phyloP scores from a whole-genome alignment of 64 coral and sea anemone genomes.

The Trachythela sp. region DNA sequence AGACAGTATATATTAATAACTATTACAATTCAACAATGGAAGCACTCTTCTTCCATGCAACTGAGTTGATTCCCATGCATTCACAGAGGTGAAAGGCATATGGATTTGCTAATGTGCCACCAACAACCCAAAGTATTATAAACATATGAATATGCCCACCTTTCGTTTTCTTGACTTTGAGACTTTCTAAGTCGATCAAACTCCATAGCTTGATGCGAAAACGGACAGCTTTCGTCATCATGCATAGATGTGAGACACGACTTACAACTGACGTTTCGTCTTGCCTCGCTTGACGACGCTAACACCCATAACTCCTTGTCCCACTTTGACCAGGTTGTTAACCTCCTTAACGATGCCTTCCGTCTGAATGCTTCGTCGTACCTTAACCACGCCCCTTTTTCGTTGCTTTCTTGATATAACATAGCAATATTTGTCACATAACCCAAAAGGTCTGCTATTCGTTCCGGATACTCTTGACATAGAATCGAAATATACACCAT shows the following conservation, averaged over 20 bases:
- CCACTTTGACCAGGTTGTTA: slow-evolving; percentile 66
- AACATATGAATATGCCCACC: background rate
- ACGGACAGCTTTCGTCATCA: slow-evolving; percentile 63
- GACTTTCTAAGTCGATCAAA: background rate
- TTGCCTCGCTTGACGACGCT: slow-evolving; percentile 70
- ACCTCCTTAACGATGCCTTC: slow-evolving; percentile 66
- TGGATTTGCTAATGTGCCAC: too few relatives aligned
- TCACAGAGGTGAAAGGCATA: too few relatives aligned
- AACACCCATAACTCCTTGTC: slow-evolving; percentile 90
- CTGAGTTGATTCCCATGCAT: too few relatives aligned
- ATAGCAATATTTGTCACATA: slow-evolving; percentile 81
- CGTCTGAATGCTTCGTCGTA: slow-evolving; percentile 93
- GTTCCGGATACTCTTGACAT: slow-evolving; percentile 41
- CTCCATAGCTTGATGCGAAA: slow-evolving; percentile 43
- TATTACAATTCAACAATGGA: too few relatives aligned
- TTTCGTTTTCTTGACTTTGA: background rate
- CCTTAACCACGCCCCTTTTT: slow-evolving; percentile 87
- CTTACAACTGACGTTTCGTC: slow-evolving; percentile 66
- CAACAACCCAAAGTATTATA: background rate
- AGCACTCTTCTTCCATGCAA: too few relatives aligned
- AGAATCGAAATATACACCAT: slow-evolving; percentile 73
- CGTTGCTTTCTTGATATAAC: slow-evolving; percentile 80
- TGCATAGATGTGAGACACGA: slow-evolving; percentile 79
- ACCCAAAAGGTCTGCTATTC: slow-evolving; percentile 64
- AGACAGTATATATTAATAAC: background rate